phyloP scores from a whole-genome alignment of 1,140 invertebrate genomes.

The Diabrotica virgifera region DNA sequence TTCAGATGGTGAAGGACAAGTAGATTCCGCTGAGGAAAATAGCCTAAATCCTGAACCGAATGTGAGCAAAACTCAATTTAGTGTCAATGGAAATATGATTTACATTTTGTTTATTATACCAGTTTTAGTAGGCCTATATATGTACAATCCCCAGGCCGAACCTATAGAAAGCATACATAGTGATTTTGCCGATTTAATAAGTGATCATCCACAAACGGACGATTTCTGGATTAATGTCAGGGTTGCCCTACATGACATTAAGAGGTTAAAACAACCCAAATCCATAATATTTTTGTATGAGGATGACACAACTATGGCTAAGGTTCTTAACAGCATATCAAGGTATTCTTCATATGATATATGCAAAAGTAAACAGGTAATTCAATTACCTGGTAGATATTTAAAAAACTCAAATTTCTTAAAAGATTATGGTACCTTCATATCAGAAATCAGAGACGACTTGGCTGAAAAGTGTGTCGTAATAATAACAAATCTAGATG shows the following conservation, averaged over 20 bases:
- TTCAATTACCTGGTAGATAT: conserved; percentile 25
- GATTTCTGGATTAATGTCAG: conserved; percentile 32
- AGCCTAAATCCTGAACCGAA: background rate
- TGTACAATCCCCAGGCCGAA: background rate
- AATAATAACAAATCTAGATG: conserved; percentile 51
- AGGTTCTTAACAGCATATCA: conserved; percentile 28
- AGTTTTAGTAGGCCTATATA: background rate
- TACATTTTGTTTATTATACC: background rate
- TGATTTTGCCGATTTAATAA: conserved; percentile 11
- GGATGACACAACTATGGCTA: conserved; percentile 24
- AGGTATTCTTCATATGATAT: conserved; percentile 30
- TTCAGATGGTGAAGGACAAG: background rate
- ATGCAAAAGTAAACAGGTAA: conserved; percentile 26
- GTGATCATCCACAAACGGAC: conserved; percentile 28
- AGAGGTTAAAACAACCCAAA: conserved; percentile 29
- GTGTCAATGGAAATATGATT: background rate
- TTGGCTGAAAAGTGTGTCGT: conserved; percentile 40
- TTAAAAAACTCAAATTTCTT: conserved; percentile 32
- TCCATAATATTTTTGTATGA: conserved; percentile 38
- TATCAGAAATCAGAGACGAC: conserved; percentile 43
- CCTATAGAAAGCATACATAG: background rate
- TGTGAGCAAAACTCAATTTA: background rate
- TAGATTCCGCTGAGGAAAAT: background rate
- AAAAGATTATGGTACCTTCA: conserved; percentile 48
- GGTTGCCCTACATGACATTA: conserved; percentile 30